Evolutionary conservation across 1,140 invertebrate genomes (phyloP), one percentile per base, ranked within the genome.

Genomic region (Akabosia matsudoensis): DNA sequence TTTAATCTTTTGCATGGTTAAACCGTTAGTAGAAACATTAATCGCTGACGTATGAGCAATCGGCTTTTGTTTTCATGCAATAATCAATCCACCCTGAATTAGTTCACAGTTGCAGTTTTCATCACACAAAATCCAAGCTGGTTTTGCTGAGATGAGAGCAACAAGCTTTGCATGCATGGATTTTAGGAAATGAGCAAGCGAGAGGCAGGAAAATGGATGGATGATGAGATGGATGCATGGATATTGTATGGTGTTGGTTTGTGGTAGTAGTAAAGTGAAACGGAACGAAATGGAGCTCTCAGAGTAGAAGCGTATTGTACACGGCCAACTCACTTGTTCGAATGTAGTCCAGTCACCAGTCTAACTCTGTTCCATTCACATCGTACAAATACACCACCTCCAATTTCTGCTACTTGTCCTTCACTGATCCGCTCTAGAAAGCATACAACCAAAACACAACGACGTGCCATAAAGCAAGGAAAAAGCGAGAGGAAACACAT

Each of bases 291-390:
- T 61, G 13, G 54, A 61, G 24, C n/a, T 51, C 45, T n/a, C 54
- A 16, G 24, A 22, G 24, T 7, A 61, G 54, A 61, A 4, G 7
- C 14, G 4, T 61, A 7, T 24, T 61, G n/a, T n/a, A 61, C 24
- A 61, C 24, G 54, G 13, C 24, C 54, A n/a, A 24, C 54, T 61
- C 54, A 61, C 54, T 61, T 61, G 54, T 24, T 61, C 54, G 54
- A 61, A 61, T 61, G 24, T n/a, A 61, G 54, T 61, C 54, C 54
- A 61, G 54, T 61, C 54, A 61, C 54, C 54, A 61, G 54, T 16
- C 54, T 14, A 22, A 61, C 24, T 61, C 54, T 4, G 54, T n/a
- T 61, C 54, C 54, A n/a, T 61, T 14, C 54, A 61, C 54, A 45
- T 45, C n/a, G 37, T 45, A 45, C 37, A 45, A n/a, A 45, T 18